Percentiles rank a stretch among this genome's conserved stretches.
phyloP scores from a whole-genome alignment of 2,797 vertebrate genomes.

The Sandelia bainsii region DNA sequence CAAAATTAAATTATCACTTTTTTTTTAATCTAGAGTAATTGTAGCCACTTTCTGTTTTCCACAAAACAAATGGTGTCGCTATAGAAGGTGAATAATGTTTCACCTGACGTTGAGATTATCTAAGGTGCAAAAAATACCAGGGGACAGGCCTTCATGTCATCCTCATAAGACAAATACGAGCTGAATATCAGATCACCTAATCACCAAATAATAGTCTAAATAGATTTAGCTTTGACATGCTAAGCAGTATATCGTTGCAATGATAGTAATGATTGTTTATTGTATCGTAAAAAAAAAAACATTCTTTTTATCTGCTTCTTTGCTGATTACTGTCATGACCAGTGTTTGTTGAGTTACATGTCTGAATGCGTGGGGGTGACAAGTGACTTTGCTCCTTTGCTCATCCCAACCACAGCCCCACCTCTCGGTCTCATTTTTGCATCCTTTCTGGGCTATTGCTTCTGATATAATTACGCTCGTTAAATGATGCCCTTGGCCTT shows the following conservation, averaged over 20 bases:
- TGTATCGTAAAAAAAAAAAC: no score
- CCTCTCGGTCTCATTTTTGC: conserved; percentile 23
- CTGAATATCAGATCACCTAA: neutral
- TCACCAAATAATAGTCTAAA: no score
- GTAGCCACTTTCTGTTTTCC: conserved; percentile 9
- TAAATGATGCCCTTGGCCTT: conserved; percentile 75
- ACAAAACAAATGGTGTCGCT: neutral
- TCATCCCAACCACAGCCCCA: neutral
- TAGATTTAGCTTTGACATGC: neutral
- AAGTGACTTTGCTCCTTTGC: conserved; percentile 20
- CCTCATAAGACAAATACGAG: neutral
- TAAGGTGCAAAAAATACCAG: neutral
- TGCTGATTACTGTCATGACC: neutral
- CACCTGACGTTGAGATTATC: conserved; percentile 9
- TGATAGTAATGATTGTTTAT: no score
- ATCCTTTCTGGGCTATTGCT: conserved; percentile 52
- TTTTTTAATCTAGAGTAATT: conserved; percentile 6
- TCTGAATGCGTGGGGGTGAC: conserved; percentile 26
- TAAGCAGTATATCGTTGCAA: neutral
- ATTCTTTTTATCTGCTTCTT: no score
- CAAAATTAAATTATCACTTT: conserved; percentile 19
- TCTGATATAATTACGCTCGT: conserved; percentile 76
- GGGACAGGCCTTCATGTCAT: neutral
- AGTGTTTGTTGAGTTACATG: conserved; percentile 21
- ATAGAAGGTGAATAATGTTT: conserved; percentile 14